These are phyloP conservation scores for Aspidiotus destructor DNA, from an alignment of 2,888 invertebrate species.

Conservation along the genomic window DNA sequence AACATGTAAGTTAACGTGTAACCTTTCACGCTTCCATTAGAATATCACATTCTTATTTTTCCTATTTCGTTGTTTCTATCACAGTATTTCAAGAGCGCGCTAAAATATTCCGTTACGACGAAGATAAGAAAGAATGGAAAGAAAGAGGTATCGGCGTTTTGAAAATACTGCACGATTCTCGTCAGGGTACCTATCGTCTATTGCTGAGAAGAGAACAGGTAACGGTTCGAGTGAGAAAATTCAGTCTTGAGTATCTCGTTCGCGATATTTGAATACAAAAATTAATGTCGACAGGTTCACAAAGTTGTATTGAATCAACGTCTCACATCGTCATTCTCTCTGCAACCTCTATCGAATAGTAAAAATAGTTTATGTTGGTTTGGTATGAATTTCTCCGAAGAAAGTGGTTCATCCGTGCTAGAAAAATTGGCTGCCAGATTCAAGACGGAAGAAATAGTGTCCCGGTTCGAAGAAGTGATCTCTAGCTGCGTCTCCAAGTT, in stretches of 20 bases:
- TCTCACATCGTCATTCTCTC: slow-evolving; percentile 52
- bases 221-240: slow-evolving; percentile 10
- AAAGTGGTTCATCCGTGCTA: slow-evolving; percentile 47
- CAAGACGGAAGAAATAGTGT: slow-evolving; percentile 55
- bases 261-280: background rate
- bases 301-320: slow-evolving; percentile 70
- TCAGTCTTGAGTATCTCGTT: too few relatives aligned
- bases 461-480: slow-evolving; percentile 44
- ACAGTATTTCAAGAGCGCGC: slow-evolving; percentile 66
- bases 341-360: slow-evolving; percentile 55
- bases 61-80: slow-evolving; percentile 35
- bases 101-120: slow-evolving; percentile 68
- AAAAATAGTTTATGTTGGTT: slow-evolving; percentile 71
- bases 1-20: slow-evolving; percentile 41
- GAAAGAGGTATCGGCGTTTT: slow-evolving; percentile 87
- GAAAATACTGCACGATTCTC: slow-evolving; percentile 70
- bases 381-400: slow-evolving; percentile 67
- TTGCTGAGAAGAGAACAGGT: slow-evolving; percentile 83
- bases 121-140: slow-evolving; percentile 75
- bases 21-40: background rate
- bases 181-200: slow-evolving; percentile 62
- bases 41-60: too few relatives aligned
- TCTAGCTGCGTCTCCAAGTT: background rate
- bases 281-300: slow-evolving; percentile 48
- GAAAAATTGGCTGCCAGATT: slow-evolving; percentile 76